Evolutionary conservation across 2,797 vertebrate species (phyloP), one percentile per base, ranked within the genome.

Genomic region (Ibycter americanus): DNA sequence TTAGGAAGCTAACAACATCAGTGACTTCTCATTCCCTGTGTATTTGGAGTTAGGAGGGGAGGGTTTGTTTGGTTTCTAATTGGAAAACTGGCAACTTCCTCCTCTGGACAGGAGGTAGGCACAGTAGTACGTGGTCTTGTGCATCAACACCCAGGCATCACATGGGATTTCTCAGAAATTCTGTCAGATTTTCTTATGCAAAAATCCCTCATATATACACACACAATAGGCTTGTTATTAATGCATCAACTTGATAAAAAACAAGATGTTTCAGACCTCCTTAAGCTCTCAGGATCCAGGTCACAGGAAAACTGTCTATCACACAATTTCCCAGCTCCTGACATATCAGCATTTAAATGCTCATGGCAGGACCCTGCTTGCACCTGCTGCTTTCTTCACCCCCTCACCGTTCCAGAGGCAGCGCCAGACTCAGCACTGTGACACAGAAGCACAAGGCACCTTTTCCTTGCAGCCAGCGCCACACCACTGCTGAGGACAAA

Each of bases 281-380:
- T 79, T 62, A 72, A 87, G 42, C 29, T 85, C 40, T 89, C n/a
- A n/a, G 66, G n/a, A 90, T 76, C 34, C 70, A 78, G 80, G 77
- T 83, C 77, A 90, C 70, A 74, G 40, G 19, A 90, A 90, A 81
- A 82, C 54, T 52, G 42, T 38, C 70, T 72, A 62, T 72, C 88
- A 78, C 15, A 61, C 52, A 32, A 26, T 40, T 79, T 84, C 55
- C 46, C 77, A 90, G 49, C 40, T 61, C 49, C 67, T 55, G 68
- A 61, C 29, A 32, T 1, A 38, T n/a, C 71, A 83, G 87, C 23
- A 36, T 78, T 79, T 61, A 59, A 89, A 84, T 8, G 66, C 66
- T 87, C 47, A 51, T 8, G 7, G 82, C 78, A 92, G 81, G 67
- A 92, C 27, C 23, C 70, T 62, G n/a, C 29, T 40, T 34, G 32